phyloP scores from a whole-genome alignment of 2,797 vertebrate species.

The Pangasius mekongensis region DNA sequence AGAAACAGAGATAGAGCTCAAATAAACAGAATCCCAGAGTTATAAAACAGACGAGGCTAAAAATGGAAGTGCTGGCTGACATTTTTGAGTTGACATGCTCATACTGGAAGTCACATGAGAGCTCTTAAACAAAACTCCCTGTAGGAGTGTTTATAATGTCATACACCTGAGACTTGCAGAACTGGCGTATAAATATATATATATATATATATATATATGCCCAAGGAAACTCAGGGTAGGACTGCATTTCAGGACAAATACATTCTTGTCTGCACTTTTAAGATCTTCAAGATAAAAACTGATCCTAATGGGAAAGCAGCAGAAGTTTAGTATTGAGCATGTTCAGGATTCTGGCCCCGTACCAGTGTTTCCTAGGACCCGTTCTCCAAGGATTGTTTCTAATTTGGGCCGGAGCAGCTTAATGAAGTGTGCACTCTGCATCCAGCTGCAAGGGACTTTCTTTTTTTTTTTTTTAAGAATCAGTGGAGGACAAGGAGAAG shows the following conservation, averaged over 20 bases:
- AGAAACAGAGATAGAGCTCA: slow-evolving; percentile 49
- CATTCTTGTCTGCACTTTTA: neutral
- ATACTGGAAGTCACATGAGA: slow-evolving; percentile 39
- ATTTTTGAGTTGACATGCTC: slow-evolving; percentile 32
- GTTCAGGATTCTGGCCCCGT: slow-evolving; percentile 8
- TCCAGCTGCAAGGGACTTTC: slow-evolving; percentile 7
- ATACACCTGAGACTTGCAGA: slow-evolving; percentile 17
- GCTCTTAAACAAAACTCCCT: slow-evolving; percentile 10
- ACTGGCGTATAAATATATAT: neutral
- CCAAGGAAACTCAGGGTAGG: neutral
- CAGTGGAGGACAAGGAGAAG: neutral
- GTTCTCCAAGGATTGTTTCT: slow-evolving; percentile 30
- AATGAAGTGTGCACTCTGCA: slow-evolving; percentile 15
- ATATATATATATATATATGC: neutral
- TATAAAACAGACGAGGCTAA: slow-evolving; percentile 40
- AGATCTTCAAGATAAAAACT: slow-evolving; percentile 1
- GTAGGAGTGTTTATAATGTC: neutral
- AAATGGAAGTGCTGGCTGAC: slow-evolving; percentile 42
- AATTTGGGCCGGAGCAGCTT: slow-evolving; percentile 21
- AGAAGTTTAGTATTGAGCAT: neutral
- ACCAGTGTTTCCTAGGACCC: slow-evolving; percentile 30
- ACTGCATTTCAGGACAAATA: neutral
- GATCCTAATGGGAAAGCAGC: slow-evolving; percentile 16
- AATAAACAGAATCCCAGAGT: slow-evolving; percentile 48
- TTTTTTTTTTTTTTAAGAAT: neutral